Percentiles rank a stretch among this genome's conserved stretches.
phyloP scores from a whole-genome alignment of 2,888 invertebrate genomes.

The Macropis europaea region DNA sequence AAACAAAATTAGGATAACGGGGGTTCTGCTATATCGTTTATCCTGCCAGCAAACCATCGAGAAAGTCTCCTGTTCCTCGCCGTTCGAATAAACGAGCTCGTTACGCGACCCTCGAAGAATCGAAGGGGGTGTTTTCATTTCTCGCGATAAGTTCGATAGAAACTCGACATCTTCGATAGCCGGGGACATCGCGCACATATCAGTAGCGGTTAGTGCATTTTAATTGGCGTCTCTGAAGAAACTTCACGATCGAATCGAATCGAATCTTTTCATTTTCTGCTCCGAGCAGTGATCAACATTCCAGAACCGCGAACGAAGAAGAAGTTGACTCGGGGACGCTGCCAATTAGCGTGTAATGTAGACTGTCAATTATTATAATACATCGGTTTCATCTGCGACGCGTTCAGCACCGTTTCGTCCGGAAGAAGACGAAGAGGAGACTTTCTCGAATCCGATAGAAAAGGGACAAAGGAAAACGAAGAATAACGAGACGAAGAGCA shows the following conservation, averaged over 20 bases:
- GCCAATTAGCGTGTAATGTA: constrained; percentile 59
- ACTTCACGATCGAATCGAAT: constrained; percentile 1
- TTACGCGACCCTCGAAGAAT: neutral
- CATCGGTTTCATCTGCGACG: constrained; percentile 49
- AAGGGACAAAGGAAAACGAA: neutral
- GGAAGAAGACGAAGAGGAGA: constrained; percentile 26
- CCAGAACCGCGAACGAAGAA: neutral
- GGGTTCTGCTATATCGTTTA: too few relatives aligned
- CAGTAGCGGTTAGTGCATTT: constrained; percentile 60
- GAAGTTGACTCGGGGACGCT: constrained; percentile 33
- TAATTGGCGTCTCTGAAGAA: constrained; percentile 44
- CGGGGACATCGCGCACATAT: constrained; percentile 60
- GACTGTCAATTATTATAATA: constrained; percentile 64
- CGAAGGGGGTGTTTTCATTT: neutral
- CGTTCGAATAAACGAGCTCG: neutral
- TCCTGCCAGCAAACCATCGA: neutral
- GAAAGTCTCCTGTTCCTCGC: constrained; percentile 30
- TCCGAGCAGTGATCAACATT: neutral
- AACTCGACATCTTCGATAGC: constrained; percentile 21
- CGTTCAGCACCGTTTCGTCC: constrained; percentile 19
- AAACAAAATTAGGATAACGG: too few relatives aligned
- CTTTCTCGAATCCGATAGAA: constrained; percentile 50
- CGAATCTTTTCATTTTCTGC: too few relatives aligned
- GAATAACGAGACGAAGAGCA: neutral
- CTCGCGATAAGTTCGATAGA: constrained; percentile 1